Percentiles rank a stretch among this genome's conserved stretches.
phyloP scores from a whole-genome alignment of 1,140 invertebrate species.

The Polypedilum pembai region DNA sequence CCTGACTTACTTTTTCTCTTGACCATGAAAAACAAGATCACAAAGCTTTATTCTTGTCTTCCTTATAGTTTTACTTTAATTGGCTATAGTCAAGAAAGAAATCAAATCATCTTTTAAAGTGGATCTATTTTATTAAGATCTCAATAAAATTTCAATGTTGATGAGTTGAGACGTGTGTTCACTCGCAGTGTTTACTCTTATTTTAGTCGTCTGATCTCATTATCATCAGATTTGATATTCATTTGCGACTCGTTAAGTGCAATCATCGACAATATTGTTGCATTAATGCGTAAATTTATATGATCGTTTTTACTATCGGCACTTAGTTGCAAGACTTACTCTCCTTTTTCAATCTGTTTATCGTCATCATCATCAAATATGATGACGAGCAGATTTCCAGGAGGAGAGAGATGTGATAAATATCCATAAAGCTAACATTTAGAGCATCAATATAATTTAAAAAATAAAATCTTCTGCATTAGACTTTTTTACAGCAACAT shows the following conservation, averaged over 20 bases:
- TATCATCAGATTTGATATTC: neutral
- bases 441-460: slow-evolving; percentile 8
- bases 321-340: neutral
- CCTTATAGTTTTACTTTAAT: too few relatives aligned
- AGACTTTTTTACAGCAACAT: neutral
- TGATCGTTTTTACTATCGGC: neutral
- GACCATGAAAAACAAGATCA: too few relatives aligned
- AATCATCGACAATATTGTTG: slow-evolving; percentile 27
- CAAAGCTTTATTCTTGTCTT: too few relatives aligned
- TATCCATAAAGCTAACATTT: slow-evolving; percentile 16
- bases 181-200: neutral
- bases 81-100: neutral
- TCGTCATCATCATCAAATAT: neutral
- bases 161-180: neutral
- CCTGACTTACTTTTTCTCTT: too few relatives aligned
- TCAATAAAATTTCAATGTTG: slow-evolving; percentile 15
- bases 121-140: slow-evolving; percentile 23
- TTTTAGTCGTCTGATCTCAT: neutral
- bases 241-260: neutral
- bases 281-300: neutral
- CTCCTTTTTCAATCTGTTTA: neutral
- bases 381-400: neutral
- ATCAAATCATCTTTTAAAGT: neutral
- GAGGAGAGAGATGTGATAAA: slow-evolving; percentile 12
- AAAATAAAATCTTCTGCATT: slow-evolving; percentile 20